Evolutionary conservation across 2,888 invertebrate genomes (phyloP).

Genomic region (Acanthosoma haemorrhoidale): DNA sequence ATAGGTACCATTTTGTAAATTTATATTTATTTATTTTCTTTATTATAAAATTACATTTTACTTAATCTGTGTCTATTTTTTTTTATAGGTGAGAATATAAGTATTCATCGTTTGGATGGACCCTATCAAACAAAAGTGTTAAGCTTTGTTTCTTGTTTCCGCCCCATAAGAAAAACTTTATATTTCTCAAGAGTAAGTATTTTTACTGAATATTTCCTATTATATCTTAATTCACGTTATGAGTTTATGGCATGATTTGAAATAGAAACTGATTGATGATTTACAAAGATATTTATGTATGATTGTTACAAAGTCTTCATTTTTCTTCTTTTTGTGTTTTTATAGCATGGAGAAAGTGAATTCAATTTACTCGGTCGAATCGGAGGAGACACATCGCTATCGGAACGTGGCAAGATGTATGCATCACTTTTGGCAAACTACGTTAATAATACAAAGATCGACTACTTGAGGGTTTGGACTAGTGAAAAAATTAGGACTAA

Average conservation of each 20-base stretch:
- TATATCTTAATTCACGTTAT: too few species aligned
- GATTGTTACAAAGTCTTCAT: neutral
- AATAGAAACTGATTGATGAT: too few species aligned
- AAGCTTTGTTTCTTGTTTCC: slow-evolving; percentile 81
- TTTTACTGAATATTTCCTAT: slow-evolving; percentile 22
- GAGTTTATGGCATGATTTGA: too few species aligned
- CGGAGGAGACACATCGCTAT: slow-evolving; percentile 83
- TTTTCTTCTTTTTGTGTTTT: neutral
- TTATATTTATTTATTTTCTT: too few species aligned
- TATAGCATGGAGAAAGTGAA: slow-evolving; percentile 87
- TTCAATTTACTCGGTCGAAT: slow-evolving; percentile 85
- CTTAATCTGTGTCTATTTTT: neutral
- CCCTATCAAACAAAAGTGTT: slow-evolving; percentile 79
- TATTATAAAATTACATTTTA: neutral
- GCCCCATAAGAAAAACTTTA: slow-evolving; percentile 74
- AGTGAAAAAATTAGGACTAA: slow-evolving; percentile 83
- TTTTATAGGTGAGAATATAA: slow-evolving; percentile 57
- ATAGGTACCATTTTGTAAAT: too few species aligned
- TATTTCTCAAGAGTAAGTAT: slow-evolving; percentile 80
- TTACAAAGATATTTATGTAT: neutral
- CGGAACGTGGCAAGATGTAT: slow-evolving; percentile 73
- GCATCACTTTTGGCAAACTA: slow-evolving; percentile 67
- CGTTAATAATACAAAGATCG: slow-evolving; percentile 61
- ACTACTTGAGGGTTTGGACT: slow-evolving; percentile 79
- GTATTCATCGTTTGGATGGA: slow-evolving; percentile 65